phyloP scores from a whole-genome alignment of 2,888 invertebrate genomes.

The Xestia c-nigrum region DNA sequence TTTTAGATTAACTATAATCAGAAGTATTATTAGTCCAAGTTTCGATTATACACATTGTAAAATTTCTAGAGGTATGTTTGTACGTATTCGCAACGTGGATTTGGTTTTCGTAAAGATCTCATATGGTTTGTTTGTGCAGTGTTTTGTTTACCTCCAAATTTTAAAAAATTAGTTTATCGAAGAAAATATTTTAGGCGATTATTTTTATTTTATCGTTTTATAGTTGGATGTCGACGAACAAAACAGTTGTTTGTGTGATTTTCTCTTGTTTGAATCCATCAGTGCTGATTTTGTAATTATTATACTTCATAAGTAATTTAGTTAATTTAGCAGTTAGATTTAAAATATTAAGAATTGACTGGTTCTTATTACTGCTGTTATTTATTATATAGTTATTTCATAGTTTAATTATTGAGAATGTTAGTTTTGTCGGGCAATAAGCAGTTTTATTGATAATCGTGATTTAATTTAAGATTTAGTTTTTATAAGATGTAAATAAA shows the following conservation, averaged over 20 bases:
- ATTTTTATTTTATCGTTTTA: constrained; percentile 74
- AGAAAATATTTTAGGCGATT: constrained; percentile 62
- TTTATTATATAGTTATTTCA: constrained; percentile 86
- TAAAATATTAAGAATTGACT: constrained; percentile 78
- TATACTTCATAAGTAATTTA: constrained; percentile 59
- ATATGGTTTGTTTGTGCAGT: constrained; percentile 90
- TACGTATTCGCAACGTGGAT: constrained; percentile 86
- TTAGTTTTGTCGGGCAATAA: constrained; percentile 71
- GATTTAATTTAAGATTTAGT: constrained; percentile 70
- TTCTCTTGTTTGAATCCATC: constrained; percentile 71
- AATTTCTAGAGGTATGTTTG: constrained; percentile 83
- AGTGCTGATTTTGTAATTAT: constrained; percentile 72
- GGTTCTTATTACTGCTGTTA: constrained; percentile 85
- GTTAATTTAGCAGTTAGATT: constrained; percentile 54
- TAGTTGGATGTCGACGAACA: constrained; percentile 76
- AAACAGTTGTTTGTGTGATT: constrained; percentile 72
- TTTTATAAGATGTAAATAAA: constrained; percentile 56
- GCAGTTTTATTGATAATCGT: constrained; percentile 73
- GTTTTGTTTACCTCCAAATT: constrained; percentile 90
- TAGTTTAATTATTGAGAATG: constrained; percentile 66
- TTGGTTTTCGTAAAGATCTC: constrained; percentile 91
- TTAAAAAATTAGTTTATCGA: constrained; percentile 80
- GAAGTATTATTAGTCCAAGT: constrained; percentile 87
- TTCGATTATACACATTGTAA: constrained; percentile 75
- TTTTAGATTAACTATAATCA: constrained; percentile 73